Evolutionary conservation across 2,888 invertebrate genomes (phyloP), one percentile per base, ranked within the genome.

Genomic region (Oscheius sp.): DNA sequence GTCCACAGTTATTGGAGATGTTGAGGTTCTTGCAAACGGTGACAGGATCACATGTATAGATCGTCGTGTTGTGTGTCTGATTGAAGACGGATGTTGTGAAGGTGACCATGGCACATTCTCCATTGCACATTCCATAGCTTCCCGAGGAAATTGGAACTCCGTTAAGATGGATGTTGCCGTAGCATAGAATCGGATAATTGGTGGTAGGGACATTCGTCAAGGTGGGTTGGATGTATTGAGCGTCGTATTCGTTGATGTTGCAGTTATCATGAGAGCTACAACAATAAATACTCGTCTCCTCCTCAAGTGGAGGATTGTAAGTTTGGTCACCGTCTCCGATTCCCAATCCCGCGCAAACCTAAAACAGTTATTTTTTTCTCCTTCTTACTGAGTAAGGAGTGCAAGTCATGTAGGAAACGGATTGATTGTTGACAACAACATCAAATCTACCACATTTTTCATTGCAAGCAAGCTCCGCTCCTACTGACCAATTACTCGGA

Each of bases 241-340:
- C 49, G 61, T 73, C 71, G 12, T 33, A 28, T 14, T 45, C 26
- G 24, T n/a, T 47, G 59, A 75, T 72, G 57, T 77, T 77, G 54
- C 77, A 75, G 71, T 77, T 77, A 68, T 77, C 66, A 8, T 14
- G 20, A n/a, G 70, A 70, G 36, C 73, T 73, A 66, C 76, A 76
- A 59, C 76, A 76, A 57, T 45, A 68, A 17, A 68, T 64, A 22
- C 67, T 62, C 47, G 70, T 62, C 45, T 76, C 76, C 56, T 76
- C 74, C 30, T 76, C 76, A 45, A 74, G 70, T 51, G 76, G 76
- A 51, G 76, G 74, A 59, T 71, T 74, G 71, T 72, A 74, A 67
- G 64, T 68, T 44, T 70, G 68, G 44, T 76, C 76, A 14, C 70
- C 57, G 17, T 65, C 62, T 20, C 63, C 76, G 36, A 74, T 70